Base-by-base conservation (phyloP, 1,140 invertebrate species). In the Gryon sp. region DNA sequence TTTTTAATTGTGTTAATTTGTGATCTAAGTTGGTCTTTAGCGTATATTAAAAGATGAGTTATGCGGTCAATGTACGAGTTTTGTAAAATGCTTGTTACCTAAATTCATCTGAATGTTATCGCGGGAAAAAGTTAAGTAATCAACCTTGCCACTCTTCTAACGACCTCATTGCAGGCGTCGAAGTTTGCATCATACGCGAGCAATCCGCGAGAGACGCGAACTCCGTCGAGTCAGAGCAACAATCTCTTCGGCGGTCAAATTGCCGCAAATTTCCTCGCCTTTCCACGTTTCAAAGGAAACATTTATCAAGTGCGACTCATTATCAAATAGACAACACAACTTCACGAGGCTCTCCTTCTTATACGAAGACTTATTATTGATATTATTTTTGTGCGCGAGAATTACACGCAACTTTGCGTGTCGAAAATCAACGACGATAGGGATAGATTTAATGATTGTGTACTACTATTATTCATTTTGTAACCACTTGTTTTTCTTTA, bases 81-180 rank as follows among this genome's bases (percentile, higher is more conserved):
- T 69, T 52, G 68, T 75, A 70, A 68, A 69, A 69, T 36, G 38
- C 76, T 65, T 69, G 65, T 70, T 78, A 79, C 77, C 74, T 79
- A 68, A 79, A 79, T 75, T 68, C 77, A 53, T 46, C 45, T 75
- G 66, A 80, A 80, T 78, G 70, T 76, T 80, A 80, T 78, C 76
- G 79, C 68, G 70, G 57, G 80, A 78, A 78, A 75, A 57, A 43
- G 69, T 82, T 77, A 76, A 68, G 81, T 65, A 82, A 82, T 80
- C 81, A 79, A 80, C 81, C 81, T 82, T 80, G 79, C 65, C 62
- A 55, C 68, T 69, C 60, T 57, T 69, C 60, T 57, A 76, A 76
- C 78, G 78, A 66, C 78, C 78, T 78, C 65, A 65, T 74, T 81
- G 68, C 77, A 73, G 40, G 18, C 40, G 40, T n/a, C n/a, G n/a